Percentiles rank a stretch among this genome's conserved stretches.
Evolutionary conservation across 2,113 vertebrate species (phyloP).

Genomic region (Orientallactaga bullata): DNA sequence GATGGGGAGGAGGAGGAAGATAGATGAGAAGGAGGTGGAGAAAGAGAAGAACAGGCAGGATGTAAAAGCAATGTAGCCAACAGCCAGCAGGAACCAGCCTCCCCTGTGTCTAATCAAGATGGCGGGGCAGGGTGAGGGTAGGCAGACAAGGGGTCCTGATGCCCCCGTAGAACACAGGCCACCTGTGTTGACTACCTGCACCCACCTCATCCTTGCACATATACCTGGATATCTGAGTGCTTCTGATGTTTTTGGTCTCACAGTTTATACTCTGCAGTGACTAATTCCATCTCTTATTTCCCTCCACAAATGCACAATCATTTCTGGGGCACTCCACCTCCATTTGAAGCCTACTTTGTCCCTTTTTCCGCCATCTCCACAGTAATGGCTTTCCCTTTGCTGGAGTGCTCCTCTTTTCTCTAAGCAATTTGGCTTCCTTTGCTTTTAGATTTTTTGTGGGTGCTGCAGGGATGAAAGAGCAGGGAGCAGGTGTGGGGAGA

Average conservation of each 20-base stretch:
- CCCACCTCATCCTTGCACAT: neutral
- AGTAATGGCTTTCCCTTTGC: neutral
- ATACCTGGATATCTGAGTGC: neutral
- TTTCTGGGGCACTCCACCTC: constrained; percentile 48
- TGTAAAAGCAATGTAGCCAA: accelerated
- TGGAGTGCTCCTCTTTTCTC: constrained; percentile 33
- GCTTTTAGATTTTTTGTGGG: constrained; percentile 30
- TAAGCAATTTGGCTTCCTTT: constrained; percentile 36
- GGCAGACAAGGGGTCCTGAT: neutral
- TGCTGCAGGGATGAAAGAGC: neutral
- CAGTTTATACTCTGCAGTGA: neutral
- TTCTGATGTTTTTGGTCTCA: constrained; percentile 24
- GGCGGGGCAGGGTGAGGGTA: too few species aligned
- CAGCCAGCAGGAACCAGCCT: accelerated
- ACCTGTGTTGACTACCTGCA: neutral
- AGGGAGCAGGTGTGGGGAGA: neutral
- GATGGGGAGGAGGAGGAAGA: too few species aligned
- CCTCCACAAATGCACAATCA: constrained; percentile 37
- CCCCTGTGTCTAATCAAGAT: accelerated
- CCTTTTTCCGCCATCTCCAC: neutral
- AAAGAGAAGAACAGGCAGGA: neutral
- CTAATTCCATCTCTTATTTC: constrained; percentile 55
- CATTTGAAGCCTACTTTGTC: constrained; percentile 30
- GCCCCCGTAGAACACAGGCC: neutral
- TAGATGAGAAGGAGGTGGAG: too few species aligned